These are phyloP conservation scores for Chamaea fasciata DNA, from an alignment of 2,113 vertebrate genomes.

Conservation along the genomic window DNA sequence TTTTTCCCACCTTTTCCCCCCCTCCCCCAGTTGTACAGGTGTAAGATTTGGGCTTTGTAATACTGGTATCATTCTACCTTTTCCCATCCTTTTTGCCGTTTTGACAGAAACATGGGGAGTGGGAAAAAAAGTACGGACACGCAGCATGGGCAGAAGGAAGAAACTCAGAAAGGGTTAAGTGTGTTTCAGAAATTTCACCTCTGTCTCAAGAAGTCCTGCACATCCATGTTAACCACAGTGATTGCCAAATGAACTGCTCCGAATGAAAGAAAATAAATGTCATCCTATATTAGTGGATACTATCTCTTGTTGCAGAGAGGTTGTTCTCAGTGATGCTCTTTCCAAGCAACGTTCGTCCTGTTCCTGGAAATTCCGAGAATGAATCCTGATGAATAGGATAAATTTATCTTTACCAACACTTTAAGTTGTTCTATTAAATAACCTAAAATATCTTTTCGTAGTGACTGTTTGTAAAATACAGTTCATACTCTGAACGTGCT, in stretches of 20 bases:
- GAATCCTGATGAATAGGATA: neutral
- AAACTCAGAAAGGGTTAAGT: neutral
- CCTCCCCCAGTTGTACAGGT: neutral
- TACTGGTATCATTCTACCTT: fast-evolving
- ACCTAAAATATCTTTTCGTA: neutral
- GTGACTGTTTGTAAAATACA: neutral
- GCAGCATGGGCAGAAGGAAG: neutral
- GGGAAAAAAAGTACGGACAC: no score
- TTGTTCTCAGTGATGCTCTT: neutral
- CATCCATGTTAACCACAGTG: fast-evolving
- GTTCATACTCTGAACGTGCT: neutral
- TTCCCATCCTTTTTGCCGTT: neutral
- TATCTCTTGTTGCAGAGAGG: neutral
- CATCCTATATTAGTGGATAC: neutral
- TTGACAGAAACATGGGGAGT: neutral
- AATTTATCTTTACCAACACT: neutral
- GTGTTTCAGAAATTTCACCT: neutral
- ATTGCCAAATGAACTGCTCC: neutral
- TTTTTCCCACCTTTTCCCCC: neutral
- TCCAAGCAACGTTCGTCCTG: neutral
- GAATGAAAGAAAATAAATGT: neutral
- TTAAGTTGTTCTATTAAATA: neutral
- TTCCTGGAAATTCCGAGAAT: neutral
- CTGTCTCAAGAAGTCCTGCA: neutral
- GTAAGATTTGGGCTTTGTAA: neutral